Base-by-base conservation (phyloP, 2,888 invertebrate species). In the Drosophila percnosoma region DNA sequence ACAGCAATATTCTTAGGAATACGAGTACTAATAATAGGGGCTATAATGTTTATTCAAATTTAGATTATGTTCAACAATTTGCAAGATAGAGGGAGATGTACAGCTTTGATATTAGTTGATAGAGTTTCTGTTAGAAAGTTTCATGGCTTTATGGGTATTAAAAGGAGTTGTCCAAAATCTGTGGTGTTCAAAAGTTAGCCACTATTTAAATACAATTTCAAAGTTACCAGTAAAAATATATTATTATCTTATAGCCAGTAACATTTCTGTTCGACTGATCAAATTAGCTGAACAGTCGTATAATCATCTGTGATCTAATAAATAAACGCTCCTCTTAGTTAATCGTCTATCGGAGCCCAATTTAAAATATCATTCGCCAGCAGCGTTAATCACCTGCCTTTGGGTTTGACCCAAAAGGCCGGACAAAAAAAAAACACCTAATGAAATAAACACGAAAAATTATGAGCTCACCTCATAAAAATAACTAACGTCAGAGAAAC, bases 391-490 rank as follows among this genome's bases (percentile, higher is more conserved):
- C 78, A 69, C 42, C 71, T 38, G 59, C 34, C 45, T 73, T 66
- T 68, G 53, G 66, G 57, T 59, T 73, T 85, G 85, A 82, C 85
- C 82, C 80, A 74, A 78, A 79, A 81, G 68, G 51, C 69, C 63
- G 70, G 64, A 29, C n/a, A 29, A 29, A 29, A 40, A 40, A 65
- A 49, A n/a, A n/a, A 55, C 15, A 27, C 18, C 15, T 15, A 15
- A 15, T 27, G 1, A 63, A 59, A 68, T 67, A 77, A 61, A 67
- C 73, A 71, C 69, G 61, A 68, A 78, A 84, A 89, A 80, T 87
- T 89, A 89, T 87, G 86, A 87, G 87, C 89, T 89, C 86, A 89
- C 75, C 85, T 78, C 82, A 80, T 82, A 89, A 89, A 89, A 87
- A 87, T 89, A 86, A 80, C 78, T 66, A 79, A 82, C 63, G 58